phyloP scores from a whole-genome alignment of 1,140 invertebrate genomes.

The Dreissena polymorpha region DNA sequence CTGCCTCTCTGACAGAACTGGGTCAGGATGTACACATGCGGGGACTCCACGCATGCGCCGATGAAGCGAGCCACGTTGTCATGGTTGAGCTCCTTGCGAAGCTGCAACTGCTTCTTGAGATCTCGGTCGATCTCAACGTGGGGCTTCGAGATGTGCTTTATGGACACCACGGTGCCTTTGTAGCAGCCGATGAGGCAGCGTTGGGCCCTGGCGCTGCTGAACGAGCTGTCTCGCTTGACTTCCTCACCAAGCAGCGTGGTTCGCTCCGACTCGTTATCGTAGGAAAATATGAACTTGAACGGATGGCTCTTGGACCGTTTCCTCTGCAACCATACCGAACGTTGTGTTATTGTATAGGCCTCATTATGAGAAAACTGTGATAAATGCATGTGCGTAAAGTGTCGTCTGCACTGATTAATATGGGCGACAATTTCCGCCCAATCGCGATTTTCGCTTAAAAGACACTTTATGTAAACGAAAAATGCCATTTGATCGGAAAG shows the following conservation, averaged over 20 bases:
- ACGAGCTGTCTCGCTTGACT: conserved; percentile 68
- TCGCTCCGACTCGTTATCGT: conserved; percentile 53
- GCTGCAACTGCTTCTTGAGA: conserved; percentile 88
- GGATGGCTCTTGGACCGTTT: conserved; percentile 40
- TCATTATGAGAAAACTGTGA: too few relatives aligned
- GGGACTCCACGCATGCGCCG: conserved; percentile 93
- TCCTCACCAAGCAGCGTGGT: conserved; percentile 58
- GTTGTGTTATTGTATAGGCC: too few relatives aligned
- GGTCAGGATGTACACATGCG: conserved; percentile 91
- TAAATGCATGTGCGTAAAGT: too few relatives aligned
- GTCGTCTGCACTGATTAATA: too few relatives aligned
- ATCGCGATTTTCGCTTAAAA: too few relatives aligned
- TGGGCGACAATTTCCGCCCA: too few relatives aligned
- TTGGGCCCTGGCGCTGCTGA: conserved; percentile 80
- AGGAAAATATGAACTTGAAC: conserved; percentile 49
- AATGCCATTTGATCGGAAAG: too few relatives aligned
- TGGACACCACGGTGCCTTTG: conserved; percentile 71
- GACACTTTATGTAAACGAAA: too few relatives aligned
- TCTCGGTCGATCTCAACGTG: conserved; percentile 94
- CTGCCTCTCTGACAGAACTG: conserved; percentile 92
- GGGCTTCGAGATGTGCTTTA: conserved; percentile 87
- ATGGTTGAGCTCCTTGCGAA: conserved; percentile 93
- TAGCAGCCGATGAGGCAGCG: conserved; percentile 91
- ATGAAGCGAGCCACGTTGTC: conserved; percentile 98
- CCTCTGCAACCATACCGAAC: not conserved